These are phyloP conservation scores for Eristalis pertinax DNA, from an alignment of 2,888 invertebrate genomes.

Conservation along the genomic window DNA sequence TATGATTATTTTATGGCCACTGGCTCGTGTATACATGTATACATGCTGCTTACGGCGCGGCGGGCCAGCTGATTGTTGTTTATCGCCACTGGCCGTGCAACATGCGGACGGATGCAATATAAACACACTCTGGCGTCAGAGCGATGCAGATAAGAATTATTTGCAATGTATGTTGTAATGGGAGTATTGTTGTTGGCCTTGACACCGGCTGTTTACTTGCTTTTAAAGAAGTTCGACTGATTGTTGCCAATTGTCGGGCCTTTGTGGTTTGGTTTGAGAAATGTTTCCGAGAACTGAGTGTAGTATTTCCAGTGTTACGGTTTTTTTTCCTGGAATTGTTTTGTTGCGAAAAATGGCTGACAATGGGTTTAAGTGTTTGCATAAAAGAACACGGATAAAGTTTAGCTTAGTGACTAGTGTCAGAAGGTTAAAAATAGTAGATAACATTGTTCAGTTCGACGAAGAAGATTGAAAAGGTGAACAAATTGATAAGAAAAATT, in stretches of 20 bases:
- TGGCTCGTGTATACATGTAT: constrained; percentile 48
- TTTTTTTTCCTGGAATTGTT: no score
- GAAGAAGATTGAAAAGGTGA: no score
- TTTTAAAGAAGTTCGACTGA: constrained; percentile 28
- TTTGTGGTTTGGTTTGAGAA: not conserved
- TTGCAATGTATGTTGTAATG: not conserved
- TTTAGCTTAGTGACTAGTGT: no score
- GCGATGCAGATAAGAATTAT: constrained; percentile 44
- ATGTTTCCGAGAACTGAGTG: not conserved
- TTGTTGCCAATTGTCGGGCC: constrained; percentile 30
- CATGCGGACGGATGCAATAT: constrained; percentile 21
- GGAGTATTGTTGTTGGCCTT: constrained; percentile 10
- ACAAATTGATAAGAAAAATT: no score
- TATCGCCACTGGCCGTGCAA: constrained; percentile 40
- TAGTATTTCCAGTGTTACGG: no score
- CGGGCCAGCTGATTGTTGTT: constrained; percentile 64
- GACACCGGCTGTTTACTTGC: not conserved
- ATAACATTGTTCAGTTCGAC: no score
- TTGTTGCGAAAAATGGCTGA: no score
- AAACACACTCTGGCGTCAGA: constrained; percentile 21
- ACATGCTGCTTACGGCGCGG: not conserved
- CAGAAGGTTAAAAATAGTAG: no score
- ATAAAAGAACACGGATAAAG: no score
- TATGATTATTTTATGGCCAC: constrained; percentile 19
- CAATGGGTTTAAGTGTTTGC: no score